Conservation (phyloP, 2,888 invertebrate genomes). For the Nebria salina region DNA sequence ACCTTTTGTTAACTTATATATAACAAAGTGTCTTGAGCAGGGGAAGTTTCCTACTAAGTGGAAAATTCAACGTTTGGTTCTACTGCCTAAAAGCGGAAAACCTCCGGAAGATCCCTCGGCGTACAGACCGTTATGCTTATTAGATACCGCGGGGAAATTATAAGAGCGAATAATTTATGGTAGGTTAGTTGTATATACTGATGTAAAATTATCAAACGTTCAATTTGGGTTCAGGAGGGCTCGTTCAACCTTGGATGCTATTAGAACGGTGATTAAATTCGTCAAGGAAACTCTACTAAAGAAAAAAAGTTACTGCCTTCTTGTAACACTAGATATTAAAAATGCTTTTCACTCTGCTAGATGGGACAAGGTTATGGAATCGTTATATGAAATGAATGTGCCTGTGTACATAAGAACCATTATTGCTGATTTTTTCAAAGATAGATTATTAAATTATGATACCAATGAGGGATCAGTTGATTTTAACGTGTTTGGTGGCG, state of each 20-base stretch:
- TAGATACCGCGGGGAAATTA: slow-evolving; percentile 43
- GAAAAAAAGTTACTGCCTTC: slow-evolving; percentile 2
- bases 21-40: too few species aligned
- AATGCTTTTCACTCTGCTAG: slow-evolving; percentile 47
- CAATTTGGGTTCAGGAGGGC: slow-evolving; percentile 48
- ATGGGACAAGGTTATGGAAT: slow-evolving; percentile 40
- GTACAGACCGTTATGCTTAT: slow-evolving; percentile 48
- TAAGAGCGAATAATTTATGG: slow-evolving; percentile 34
- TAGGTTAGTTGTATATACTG: slow-evolving; percentile 35
- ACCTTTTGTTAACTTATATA: slow-evolving; percentile 33
- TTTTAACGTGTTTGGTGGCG: slow-evolving; percentile 32
- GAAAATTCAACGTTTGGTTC: slow-evolving; percentile 49
- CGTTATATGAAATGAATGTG: slow-evolving; percentile 22
- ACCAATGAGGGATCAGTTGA: slow-evolving; percentile 16
- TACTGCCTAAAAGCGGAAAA: slow-evolving; percentile 40
- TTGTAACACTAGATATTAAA: slow-evolving; percentile 35
- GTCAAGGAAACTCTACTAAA: background rate
- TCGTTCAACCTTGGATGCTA: slow-evolving; percentile 40
- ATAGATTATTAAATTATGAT: slow-evolving; percentile 27
- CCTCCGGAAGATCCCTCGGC: background rate
- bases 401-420: slow-evolving; percentile 30
- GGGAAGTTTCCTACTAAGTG: slow-evolving; percentile 48
- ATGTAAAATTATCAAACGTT: slow-evolving; percentile 29
- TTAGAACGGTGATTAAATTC: slow-evolving; percentile 15
- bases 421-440: slow-evolving; percentile 27